Conservation (phyloP, 1,140 invertebrate species). For the Conus ventricosus region DNA sequence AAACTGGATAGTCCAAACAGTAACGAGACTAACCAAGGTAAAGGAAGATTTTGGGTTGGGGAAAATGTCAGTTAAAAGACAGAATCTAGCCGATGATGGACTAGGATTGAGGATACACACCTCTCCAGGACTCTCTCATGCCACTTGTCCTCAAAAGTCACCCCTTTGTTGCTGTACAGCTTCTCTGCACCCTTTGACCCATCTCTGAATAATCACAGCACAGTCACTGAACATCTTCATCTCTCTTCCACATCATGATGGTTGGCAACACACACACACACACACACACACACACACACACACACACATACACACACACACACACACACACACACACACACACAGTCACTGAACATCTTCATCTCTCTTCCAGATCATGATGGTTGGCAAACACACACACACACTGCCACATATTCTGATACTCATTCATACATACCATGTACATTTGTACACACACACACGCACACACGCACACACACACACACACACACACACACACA, state of each 20-base stretch:
- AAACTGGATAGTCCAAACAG: too few species aligned
- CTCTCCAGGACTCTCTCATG: conserved; percentile 69
- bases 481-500: too few species aligned
- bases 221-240: neutral
- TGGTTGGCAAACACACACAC: neutral
- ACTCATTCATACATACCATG: neutral
- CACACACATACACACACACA: too few species aligned
- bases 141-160: conserved; percentile 65
- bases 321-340: neutral
- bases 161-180: conserved; percentile 64
- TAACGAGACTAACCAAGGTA: too few species aligned
- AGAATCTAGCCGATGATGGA: too few species aligned
- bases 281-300: too few species aligned
- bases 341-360: neutral
- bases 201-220: neutral
- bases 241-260: neutral
- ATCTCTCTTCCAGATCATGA: neutral
- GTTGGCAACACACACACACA: neutral
- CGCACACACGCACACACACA: too few species aligned
- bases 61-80: too few species aligned
- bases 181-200: conserved; percentile 44
- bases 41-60: too few species aligned
- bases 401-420: too few species aligned
- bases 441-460: neutral
- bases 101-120: conserved; percentile 32